Conservation (phyloP, 2,113 vertebrate species). For the Callospermophilus lateralis region DNA sequence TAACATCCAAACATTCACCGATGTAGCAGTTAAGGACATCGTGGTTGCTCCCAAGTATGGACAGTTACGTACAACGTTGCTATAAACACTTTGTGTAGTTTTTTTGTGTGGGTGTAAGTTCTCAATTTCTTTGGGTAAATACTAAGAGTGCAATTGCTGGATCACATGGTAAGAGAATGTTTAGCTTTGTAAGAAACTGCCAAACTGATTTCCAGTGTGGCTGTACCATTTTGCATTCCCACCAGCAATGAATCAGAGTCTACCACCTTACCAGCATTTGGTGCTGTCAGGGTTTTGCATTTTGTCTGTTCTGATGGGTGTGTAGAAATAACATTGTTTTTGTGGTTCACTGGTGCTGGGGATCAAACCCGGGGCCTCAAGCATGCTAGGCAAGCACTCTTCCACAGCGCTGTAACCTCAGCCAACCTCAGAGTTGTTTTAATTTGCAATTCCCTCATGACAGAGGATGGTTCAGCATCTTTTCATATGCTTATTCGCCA, state of each 20-base stretch:
- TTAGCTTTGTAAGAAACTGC: background rate
- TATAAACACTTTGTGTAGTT: background rate
- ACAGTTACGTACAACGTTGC: background rate
- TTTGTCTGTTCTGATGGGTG: background rate
- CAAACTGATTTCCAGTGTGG: background rate
- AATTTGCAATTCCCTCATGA: background rate
- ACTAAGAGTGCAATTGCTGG: background rate
- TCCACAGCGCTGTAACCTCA: background rate
- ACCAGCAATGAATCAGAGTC: background rate
- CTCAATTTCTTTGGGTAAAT: constrained; percentile 23
- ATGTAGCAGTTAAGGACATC: background rate
- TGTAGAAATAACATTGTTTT: background rate
- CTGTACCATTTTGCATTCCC: background rate
- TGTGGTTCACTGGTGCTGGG: background rate
- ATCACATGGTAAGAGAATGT: background rate
- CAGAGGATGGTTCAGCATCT: background rate
- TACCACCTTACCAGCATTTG: background rate
- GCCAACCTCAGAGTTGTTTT: background rate
- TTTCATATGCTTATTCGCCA: background rate
- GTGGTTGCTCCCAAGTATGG: background rate
- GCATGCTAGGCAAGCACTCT: background rate
- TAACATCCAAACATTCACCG: background rate
- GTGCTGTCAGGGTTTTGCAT: background rate
- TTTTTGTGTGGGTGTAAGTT: background rate
- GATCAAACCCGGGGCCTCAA: background rate